Percentiles rank a stretch among this genome's conserved stretches.
Evolutionary conservation across 2,113 vertebrate species (phyloP).

Genomic region (Gobius niger): DNA sequence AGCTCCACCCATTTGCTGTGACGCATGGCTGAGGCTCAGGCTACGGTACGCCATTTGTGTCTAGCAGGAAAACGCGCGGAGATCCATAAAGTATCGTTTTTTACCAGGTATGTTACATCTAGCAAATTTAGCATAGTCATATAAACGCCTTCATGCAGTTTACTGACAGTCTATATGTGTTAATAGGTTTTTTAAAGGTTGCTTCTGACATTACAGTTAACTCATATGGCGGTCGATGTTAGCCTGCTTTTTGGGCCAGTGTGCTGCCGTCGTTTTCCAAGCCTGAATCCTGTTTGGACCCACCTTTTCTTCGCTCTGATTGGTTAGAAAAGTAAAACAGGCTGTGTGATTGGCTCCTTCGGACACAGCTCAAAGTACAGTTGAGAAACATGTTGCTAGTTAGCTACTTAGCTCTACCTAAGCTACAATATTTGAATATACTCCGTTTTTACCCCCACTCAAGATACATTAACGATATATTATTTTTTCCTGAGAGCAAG

Average conservation of each 20-base stretch:
- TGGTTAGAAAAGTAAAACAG: slow-evolving; percentile 26
- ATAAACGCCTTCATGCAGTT: neutral
- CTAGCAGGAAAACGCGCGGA: slow-evolving; percentile 85
- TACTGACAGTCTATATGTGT: neutral
- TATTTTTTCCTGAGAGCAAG: neutral
- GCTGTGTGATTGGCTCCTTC: slow-evolving; percentile 52
- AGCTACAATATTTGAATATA: neutral
- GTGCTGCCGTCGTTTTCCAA: slow-evolving; percentile 85
- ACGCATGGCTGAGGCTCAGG: slow-evolving; percentile 69
- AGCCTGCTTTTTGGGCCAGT: slow-evolving; percentile 90
- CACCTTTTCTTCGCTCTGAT: slow-evolving; percentile 33
- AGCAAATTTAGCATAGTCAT: neutral
- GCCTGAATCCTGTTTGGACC: slow-evolving; percentile 20
- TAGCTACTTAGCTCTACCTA: slow-evolving; percentile 42
- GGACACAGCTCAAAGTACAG: slow-evolving; percentile 24
- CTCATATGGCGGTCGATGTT: slow-evolving; percentile 58
- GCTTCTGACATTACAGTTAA: neutral
- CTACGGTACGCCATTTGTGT: slow-evolving; percentile 92
- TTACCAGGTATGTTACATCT: slow-evolving; percentile 65
- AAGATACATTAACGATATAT: neutral
- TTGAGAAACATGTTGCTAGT: slow-evolving; percentile 42
- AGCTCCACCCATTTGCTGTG: slow-evolving; percentile 38
- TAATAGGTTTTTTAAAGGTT: slow-evolving; percentile 4
- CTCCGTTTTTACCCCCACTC: neutral
- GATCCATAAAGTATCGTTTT: slow-evolving; percentile 53